Conservation (phyloP, 2,888 invertebrate species). For the Lasioglossum vierecki region DNA sequence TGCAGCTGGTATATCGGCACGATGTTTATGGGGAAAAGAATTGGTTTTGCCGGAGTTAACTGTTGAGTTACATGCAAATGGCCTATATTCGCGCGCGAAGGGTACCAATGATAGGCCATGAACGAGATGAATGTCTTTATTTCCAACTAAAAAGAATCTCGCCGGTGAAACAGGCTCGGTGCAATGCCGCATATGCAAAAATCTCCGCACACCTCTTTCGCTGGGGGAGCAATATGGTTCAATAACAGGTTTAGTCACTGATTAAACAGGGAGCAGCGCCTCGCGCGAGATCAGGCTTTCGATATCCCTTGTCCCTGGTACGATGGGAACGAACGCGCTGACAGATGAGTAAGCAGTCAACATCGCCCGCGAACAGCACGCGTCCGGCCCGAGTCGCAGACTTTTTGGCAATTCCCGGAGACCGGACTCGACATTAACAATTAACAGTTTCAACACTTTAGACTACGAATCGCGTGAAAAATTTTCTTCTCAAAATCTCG, state of each 20-base stretch:
- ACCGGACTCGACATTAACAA: conserved; percentile 24
- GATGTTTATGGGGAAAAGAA: neutral
- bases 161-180: neutral
- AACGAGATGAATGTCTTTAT: conserved; percentile 41
- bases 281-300: conserved; percentile 43
- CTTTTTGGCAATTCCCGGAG: conserved; percentile 62
- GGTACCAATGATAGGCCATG: conserved; percentile 53
- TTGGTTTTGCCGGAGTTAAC: neutral
- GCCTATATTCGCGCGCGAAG: conserved; percentile 15
- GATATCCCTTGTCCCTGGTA: conserved; percentile 67
- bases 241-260: conserved; percentile 69
- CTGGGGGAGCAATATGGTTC: conserved; percentile 44
- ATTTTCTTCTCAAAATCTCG: neutral
- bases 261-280: conserved; percentile 57
- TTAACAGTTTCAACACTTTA: neutral
- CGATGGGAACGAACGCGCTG: conserved; percentile 46
- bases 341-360: conserved; percentile 58
- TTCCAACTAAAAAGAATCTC: neutral
- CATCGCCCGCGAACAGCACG: conserved; percentile 30
- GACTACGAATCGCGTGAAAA: neutral
- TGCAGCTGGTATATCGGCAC: neutral
- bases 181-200: conserved; percentile 30
- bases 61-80: conserved; percentile 18
- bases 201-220: conserved; percentile 38
- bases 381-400: conserved; percentile 50